phyloP scores from a whole-genome alignment of 1,140 invertebrate genomes.

The Solen grandis region DNA sequence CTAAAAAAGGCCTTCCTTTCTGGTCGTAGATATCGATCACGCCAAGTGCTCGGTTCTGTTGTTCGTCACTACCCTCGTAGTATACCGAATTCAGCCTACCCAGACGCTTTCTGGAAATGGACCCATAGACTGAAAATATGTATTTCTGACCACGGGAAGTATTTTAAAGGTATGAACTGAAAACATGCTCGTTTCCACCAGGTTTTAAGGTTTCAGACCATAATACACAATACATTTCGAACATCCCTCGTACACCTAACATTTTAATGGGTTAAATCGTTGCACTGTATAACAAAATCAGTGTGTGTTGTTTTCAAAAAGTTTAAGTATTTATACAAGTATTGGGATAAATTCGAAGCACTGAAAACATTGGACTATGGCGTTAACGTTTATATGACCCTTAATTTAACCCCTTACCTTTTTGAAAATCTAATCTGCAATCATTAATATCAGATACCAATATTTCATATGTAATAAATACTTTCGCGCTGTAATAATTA shows the following conservation, averaged over 20 bases:
- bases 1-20: not conserved
- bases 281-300: no score
- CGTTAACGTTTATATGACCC: no score
- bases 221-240: not conserved
- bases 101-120: conserved; percentile 28
- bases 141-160: conserved; percentile 35
- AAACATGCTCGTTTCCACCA: not conserved
- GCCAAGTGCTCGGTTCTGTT: conserved; percentile 11
- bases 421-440: no score
- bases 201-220: not conserved
- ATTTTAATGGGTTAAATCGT: no score
- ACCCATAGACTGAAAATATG: conserved; percentile 19
- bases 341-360: no score
- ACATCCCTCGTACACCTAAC: not conserved
- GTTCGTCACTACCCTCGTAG: conserved; percentile 23
- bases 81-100: conserved; percentile 22
- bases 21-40: conserved; percentile 13
- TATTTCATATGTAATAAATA: no score
- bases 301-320: no score
- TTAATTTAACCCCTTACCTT: no score
- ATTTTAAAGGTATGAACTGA: conserved; percentile 27
- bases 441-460: no score
- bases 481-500: no score
- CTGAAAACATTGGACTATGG: no score
- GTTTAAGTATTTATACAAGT: no score